Percentiles rank a stretch among this genome's conserved stretches.
Conservation (phyloP, 2,113 vertebrate species). For the Phalacrocorax pelagicus region DNA sequence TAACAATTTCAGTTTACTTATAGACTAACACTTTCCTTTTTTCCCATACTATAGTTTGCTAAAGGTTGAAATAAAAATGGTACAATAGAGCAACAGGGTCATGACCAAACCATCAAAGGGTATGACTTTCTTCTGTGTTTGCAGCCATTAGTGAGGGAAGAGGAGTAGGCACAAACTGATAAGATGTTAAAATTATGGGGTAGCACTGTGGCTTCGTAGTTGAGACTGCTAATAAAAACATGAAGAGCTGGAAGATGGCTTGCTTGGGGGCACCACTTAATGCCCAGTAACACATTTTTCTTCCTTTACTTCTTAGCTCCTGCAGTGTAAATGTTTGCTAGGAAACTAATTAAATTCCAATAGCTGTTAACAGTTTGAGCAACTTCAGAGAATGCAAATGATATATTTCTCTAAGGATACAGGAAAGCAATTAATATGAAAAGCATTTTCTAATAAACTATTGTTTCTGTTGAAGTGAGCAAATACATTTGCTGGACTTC, state of each 20-base stretch:
- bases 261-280: background rate
- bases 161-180: background rate
- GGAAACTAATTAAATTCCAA: background rate
- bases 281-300: background rate
- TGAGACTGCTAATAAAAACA: background rate
- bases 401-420: background rate
- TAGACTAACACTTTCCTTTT: background rate
- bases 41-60: rapidly evolving
- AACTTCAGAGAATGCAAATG: background rate
- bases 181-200: background rate
- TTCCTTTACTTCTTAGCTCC: background rate
- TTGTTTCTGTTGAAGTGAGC: background rate
- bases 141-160: background rate
- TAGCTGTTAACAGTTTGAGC: background rate
- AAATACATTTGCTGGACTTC: background rate
- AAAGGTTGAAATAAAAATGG: background rate
- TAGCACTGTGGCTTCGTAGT: background rate
- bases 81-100: background rate
- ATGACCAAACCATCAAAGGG: background rate
- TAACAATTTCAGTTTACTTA: background rate
- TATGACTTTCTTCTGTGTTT: background rate
- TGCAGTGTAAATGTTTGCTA: background rate
- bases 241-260: background rate
- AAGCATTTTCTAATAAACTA: background rate
- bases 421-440: background rate